Percentiles rank a stretch among this genome's conserved stretches.
Conservation (phyloP, 1,140 invertebrate species). For the Diachasma alloeum region DNA sequence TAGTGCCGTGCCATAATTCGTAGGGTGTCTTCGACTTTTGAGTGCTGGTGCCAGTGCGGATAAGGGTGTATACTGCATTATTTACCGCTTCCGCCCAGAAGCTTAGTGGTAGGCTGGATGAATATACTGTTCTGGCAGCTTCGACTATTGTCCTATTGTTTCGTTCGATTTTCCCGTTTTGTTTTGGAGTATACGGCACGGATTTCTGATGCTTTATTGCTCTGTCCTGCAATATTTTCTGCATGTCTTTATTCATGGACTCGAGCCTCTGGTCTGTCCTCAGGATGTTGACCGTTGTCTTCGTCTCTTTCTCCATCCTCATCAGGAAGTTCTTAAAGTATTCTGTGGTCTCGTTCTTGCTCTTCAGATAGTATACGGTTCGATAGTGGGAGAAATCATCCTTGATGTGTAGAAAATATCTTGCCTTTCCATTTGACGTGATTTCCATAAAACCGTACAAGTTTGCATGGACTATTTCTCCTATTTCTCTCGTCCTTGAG, state of each 20-base stretch:
- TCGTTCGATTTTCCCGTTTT: constrained; percentile 16
- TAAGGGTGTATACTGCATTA: background rate
- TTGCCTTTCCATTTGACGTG: constrained; percentile 38
- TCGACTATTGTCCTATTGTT: constrained; percentile 16
- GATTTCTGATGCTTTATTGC: background rate
- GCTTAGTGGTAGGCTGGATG: constrained; percentile 3
- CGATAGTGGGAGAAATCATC: constrained; percentile 31
- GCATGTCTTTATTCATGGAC: background rate
- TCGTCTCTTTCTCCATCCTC: constrained; percentile 3
- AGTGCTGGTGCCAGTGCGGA: background rate
- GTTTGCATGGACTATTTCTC: constrained; percentile 50
- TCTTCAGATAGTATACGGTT: constrained; percentile 21
- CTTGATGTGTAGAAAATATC: constrained; percentile 43
- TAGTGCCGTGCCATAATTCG: constrained; percentile 40
- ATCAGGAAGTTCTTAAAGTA: constrained; percentile 10
- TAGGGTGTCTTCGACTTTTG: constrained; percentile 15
- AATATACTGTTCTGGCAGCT: constrained; percentile 12
- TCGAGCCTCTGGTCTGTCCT: constrained; percentile 5
- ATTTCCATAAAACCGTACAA: constrained; percentile 46
- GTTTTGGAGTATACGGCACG: constrained; percentile 15
- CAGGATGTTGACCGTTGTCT: background rate
- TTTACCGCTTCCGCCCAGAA: constrained; percentile 43
- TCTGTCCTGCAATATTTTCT: background rate
- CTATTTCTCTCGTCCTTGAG: constrained; percentile 31
- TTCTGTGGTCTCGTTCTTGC: constrained; percentile 15